Conservation (phyloP, 2,888 invertebrate species). For the Dasypogon diadema region DNA sequence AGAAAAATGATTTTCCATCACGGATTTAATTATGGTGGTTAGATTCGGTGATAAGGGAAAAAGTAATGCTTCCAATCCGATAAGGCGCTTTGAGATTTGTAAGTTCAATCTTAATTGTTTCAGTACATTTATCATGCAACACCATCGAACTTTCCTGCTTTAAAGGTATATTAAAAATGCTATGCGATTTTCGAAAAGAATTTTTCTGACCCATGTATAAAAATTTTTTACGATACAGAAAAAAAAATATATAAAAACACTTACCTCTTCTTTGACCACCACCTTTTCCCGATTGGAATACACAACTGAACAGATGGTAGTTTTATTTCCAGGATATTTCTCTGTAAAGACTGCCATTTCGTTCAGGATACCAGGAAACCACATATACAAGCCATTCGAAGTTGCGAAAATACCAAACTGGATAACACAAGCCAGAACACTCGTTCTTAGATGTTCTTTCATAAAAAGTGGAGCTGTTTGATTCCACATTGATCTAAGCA, state of each 20-base stretch:
- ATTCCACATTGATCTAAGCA: slow-evolving; percentile 63
- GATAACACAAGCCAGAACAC: slow-evolving; percentile 62
- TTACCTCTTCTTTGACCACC: not conserved
- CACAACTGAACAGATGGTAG: slow-evolving; percentile 62
- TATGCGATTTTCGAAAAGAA: too few species aligned
- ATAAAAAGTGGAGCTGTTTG: slow-evolving; percentile 65
- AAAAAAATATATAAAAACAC: not conserved
- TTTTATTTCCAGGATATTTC: not conserved
- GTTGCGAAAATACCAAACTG: slow-evolving; percentile 64
- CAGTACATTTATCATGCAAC: too few species aligned
- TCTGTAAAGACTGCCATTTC: slow-evolving; percentile 61
- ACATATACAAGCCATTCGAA: slow-evolving; percentile 65
- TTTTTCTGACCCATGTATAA: too few species aligned
- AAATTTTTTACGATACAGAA: too few species aligned
- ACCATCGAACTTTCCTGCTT: too few species aligned
- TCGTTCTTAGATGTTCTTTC: slow-evolving; percentile 61
- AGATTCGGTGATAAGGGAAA: too few species aligned
- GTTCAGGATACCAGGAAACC: slow-evolving; percentile 65
- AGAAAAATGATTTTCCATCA: too few species aligned
- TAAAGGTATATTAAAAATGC: too few species aligned
- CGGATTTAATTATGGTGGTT: too few species aligned
- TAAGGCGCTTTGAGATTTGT: too few species aligned
- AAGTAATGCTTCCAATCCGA: too few species aligned
- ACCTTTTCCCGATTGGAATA: slow-evolving; percentile 53
- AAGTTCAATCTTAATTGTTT: too few species aligned